Percentiles rank a stretch among this genome's conserved stretches.
Conservation (phyloP, 2,113 vertebrate genomes). For the Carlito syrichta region DNA sequence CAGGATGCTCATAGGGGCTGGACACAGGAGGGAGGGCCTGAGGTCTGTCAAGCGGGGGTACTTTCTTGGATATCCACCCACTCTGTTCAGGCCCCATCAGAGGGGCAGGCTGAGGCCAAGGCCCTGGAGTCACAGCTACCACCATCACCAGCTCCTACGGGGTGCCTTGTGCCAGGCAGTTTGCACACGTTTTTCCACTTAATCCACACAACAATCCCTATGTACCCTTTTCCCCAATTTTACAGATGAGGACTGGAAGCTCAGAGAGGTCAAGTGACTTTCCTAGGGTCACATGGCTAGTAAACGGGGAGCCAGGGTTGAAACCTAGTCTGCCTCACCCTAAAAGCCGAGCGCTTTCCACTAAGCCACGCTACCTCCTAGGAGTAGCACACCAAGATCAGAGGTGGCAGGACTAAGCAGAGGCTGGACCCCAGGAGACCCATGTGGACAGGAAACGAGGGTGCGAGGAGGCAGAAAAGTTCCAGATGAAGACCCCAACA, state of each 20-base stretch:
- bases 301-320: background rate
- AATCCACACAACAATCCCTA: background rate
- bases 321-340: background rate
- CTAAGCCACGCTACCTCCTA: background rate
- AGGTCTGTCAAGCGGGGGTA: background rate
- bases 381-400: background rate
- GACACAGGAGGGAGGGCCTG: background rate
- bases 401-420: background rate
- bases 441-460: fast-evolving
- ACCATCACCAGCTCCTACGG: background rate
- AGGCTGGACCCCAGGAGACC: background rate
- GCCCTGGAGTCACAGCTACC: background rate
- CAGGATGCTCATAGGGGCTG: background rate
- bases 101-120: background rate
- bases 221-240: background rate
- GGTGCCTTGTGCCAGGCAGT: background rate
- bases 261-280: background rate
- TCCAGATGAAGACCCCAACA: background rate
- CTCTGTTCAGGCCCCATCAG: background rate
- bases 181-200: background rate
- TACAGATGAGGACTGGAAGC: background rate
- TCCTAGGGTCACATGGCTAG: background rate
- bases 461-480: background rate
- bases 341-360: background rate
- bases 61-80: background rate